A percentile compares a stretch with the other conserved stretches of the same genome.
phyloP scores from a whole-genome alignment of 2,888 invertebrate genomes.

The Diplazon laetatorius region DNA sequence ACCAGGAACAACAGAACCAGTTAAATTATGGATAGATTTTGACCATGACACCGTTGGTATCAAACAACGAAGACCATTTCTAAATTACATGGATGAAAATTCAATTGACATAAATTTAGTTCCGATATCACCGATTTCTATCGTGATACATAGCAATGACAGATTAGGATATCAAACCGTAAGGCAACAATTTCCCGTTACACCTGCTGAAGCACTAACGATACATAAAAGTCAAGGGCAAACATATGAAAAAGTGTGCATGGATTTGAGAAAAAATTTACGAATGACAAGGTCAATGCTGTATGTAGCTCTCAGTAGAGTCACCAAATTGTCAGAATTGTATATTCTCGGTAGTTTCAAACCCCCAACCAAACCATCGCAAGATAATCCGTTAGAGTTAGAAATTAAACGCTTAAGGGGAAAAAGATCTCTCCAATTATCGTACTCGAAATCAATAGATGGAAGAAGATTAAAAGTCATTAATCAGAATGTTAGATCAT shows the following conservation, averaged over 20 bases:
- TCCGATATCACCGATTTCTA: conserved; percentile 23
- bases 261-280: too few species aligned
- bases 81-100: conserved; percentile 5
- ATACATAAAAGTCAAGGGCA: too few species aligned
- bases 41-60: conserved; percentile 46
- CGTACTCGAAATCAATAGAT: neutral
- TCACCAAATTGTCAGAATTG: conserved; percentile 25
- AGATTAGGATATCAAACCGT: too few species aligned
- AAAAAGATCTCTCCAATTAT: neutral
- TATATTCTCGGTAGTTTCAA: conserved; percentile 27
- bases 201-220: too few species aligned
- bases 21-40: conserved; percentile 55
- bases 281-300: too few species aligned
- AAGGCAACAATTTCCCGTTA: too few species aligned
- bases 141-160: neutral
- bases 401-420: conserved; percentile 15
- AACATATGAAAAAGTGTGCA: too few species aligned
- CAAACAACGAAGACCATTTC: conserved; percentile 28
- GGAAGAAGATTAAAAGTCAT: conserved; percentile 33
- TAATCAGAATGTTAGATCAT: conserved; percentile 40
- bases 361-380: conserved; percentile 17
- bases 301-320: too few species aligned
- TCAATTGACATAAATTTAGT: conserved; percentile 14
- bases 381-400: conserved; percentile 14
- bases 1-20: neutral